A percentile compares a stretch with the other conserved stretches of the same genome.
These are phyloP conservation scores for Lasioglossum villosulum DNA, from an alignment of 2,888 invertebrate species.

Conservation along the genomic window DNA sequence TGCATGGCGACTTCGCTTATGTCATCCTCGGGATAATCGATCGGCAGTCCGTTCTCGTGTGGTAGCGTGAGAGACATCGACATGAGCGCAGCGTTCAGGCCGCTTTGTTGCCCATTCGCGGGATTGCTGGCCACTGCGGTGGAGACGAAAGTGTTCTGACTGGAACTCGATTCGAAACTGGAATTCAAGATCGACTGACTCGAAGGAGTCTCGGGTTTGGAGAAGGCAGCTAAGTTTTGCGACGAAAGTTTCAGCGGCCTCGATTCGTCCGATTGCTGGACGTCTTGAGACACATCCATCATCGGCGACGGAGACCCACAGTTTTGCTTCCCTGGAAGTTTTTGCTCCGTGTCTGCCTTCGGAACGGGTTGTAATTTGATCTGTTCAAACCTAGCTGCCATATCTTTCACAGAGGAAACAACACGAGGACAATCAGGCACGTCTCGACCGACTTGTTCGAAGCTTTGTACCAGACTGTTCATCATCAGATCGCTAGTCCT, in stretches of 20 bases:
- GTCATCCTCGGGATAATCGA: constrained; percentile 82
- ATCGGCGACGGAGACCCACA: constrained; percentile 48
- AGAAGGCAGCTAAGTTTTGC: constrained; percentile 59
- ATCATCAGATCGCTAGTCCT: constrained; percentile 81
- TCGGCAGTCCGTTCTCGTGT: constrained; percentile 85
- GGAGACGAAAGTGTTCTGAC: constrained; percentile 70
- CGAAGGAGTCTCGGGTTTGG: constrained; percentile 54
- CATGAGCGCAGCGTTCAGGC: constrained; percentile 79
- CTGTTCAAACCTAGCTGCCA: constrained; percentile 93
- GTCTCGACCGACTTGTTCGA: constrained; percentile 74
- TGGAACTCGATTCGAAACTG: constrained; percentile 71
- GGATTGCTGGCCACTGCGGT: constrained; percentile 62
- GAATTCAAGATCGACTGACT: constrained; percentile 57
- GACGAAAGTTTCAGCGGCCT: constrained; percentile 61
- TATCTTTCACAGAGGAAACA: constrained; percentile 88
- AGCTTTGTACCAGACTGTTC: constrained; percentile 73
- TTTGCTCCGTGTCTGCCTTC: constrained; percentile 77
- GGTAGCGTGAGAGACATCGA: constrained; percentile 84
- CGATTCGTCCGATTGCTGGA: constrained; percentile 60
- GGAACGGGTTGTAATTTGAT: constrained; percentile 78
- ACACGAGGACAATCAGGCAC: constrained; percentile 79
- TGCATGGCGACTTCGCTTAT: constrained; percentile 83
- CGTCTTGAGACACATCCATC: constrained; percentile 51
- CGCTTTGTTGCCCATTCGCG: constrained; percentile 67
- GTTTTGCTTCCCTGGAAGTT: constrained; percentile 66